phyloP scores from a whole-genome alignment of 2,113 vertebrate species.

The Callipepla californica region DNA sequence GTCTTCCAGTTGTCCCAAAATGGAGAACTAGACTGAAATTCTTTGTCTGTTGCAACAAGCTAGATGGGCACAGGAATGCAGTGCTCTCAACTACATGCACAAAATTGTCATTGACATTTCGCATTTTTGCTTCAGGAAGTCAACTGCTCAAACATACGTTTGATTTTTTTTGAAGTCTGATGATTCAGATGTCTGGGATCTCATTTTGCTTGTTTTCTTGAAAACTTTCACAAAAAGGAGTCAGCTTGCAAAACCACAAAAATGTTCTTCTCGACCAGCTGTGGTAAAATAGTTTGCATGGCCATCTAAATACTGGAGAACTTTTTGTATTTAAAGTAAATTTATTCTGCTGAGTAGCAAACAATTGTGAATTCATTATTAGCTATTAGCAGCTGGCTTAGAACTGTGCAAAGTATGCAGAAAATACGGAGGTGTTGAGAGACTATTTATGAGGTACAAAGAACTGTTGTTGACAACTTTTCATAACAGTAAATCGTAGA shows the following conservation, averaged over 20 bases:
- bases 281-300: conserved; percentile 15
- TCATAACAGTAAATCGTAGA: background rate
- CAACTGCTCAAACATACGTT: conserved; percentile 9
- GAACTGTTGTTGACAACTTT: background rate
- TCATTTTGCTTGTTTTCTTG: conserved; percentile 60
- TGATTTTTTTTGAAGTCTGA: conserved; percentile 11
- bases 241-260: conserved; percentile 69
- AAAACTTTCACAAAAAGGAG: conserved; percentile 58
- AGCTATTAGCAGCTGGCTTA: background rate
- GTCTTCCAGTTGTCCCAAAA: background rate
- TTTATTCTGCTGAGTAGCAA: background rate
- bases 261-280: conserved; percentile 58
- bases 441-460: background rate
- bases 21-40: background rate
- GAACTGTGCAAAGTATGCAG: background rate
- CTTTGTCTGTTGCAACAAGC: background rate
- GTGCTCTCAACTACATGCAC: background rate
- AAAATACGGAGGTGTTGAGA: background rate
- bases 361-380: background rate
- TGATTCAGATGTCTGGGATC: conserved; percentile 73
- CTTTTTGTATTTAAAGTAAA: background rate
- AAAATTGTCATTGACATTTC: background rate
- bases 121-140: conserved; percentile 32
- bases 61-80: background rate
- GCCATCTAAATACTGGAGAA: background rate